Conservation (phyloP, 2,888 invertebrate genomes). For the Pandemis heparana region DNA sequence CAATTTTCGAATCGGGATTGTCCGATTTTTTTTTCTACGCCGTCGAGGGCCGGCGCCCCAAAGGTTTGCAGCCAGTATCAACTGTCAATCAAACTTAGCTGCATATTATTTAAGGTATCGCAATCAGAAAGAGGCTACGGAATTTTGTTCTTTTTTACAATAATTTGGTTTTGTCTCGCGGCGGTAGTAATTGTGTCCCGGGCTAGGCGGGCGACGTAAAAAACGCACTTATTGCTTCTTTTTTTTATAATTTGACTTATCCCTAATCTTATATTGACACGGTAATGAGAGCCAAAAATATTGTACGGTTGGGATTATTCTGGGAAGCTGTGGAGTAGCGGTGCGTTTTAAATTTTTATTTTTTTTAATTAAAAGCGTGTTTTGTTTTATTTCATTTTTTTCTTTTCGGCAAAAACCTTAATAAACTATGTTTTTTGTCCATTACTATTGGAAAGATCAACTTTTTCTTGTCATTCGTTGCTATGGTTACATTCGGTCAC, state of each 20-base stretch:
- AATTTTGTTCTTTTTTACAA: slow-evolving; percentile 53
- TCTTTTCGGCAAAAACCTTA: no score
- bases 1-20: slow-evolving; percentile 57
- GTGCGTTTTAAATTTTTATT: slow-evolving; percentile 6
- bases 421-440: no score
- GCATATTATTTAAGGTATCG: slow-evolving; percentile 75
- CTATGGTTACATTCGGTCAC: no score
- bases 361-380: no score
- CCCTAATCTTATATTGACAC: slow-evolving; percentile 85
- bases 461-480: no score
- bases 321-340: slow-evolving; percentile 56
- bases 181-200: slow-evolving; percentile 72
- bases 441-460: no score
- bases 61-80: slow-evolving; percentile 56
- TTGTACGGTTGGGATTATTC: slow-evolving; percentile 67
- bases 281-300: slow-evolving; percentile 82
- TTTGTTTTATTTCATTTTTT: no score
- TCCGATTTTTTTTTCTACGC: slow-evolving; percentile 58
- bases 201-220: slow-evolving; percentile 67
- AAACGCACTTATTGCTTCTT: slow-evolving; percentile 69
- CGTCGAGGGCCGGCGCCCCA: slow-evolving; percentile 58
- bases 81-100: slow-evolving; percentile 77
- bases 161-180: slow-evolving; percentile 73
- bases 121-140: slow-evolving; percentile 57
- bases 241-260: slow-evolving; percentile 77